Conservation (phyloP, 2,797 vertebrate genomes). For the Cichlasoma orientale region DNA sequence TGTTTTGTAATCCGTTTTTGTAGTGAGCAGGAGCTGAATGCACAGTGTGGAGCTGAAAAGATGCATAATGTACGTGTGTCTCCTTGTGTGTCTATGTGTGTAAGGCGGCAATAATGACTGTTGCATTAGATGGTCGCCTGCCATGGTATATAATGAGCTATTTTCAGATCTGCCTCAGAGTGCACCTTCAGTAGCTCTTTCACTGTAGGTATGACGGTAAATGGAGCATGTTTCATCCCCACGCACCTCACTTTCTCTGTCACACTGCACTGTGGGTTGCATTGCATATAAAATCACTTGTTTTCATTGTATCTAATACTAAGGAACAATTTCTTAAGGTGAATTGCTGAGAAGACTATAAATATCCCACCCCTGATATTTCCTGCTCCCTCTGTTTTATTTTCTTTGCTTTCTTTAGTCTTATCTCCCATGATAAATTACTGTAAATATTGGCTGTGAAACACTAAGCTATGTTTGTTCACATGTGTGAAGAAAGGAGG, state of each 20-base stretch:
- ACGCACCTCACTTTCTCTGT: conserved; percentile 21
- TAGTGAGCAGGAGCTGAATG: conserved; percentile 37
- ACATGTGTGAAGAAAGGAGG: background rate
- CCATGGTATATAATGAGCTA: conserved; percentile 64
- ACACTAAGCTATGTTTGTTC: background rate
- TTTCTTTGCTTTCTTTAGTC: conserved; percentile 6
- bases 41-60: conserved; percentile 42
- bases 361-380: conserved; percentile 45
- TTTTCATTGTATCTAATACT: conserved; percentile 16
- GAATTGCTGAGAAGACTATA: conserved; percentile 43
- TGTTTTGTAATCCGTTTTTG: conserved; percentile 72
- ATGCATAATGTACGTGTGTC: conserved; percentile 43
- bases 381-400: conserved; percentile 16
- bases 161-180: conserved; percentile 58
- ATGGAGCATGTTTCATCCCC: conserved; percentile 35
- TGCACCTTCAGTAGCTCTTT: conserved; percentile 38
- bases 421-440: conserved; percentile 28
- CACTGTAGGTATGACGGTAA: conserved; percentile 42
- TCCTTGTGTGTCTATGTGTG: conserved; percentile 27
- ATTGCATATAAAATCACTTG: conserved; percentile 34
- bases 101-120: conserved; percentile 43
- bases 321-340: conserved; percentile 11
- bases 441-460: conserved; percentile 15
- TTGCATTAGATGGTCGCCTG: conserved; percentile 47
- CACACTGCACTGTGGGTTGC: conserved; percentile 10